phyloP scores from a whole-genome alignment of 2,797 vertebrate genomes.

The Rhynchotus rufescens region DNA sequence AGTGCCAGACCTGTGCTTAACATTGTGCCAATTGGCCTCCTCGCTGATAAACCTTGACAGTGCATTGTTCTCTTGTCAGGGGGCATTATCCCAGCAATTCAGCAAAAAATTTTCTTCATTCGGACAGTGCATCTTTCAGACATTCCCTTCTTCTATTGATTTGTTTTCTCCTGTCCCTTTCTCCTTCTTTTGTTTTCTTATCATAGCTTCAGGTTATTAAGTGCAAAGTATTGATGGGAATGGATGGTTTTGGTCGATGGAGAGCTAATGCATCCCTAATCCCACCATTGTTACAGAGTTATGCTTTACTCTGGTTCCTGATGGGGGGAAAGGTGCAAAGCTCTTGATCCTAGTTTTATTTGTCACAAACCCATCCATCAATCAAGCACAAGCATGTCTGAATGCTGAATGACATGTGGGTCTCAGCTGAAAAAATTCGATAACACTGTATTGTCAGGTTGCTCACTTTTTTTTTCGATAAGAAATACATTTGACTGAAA shows the following conservation, averaged over 20 bases:
- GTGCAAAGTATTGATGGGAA: slow-evolving; percentile 98
- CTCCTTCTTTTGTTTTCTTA: slow-evolving; percentile 98
- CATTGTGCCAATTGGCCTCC: slow-evolving; percentile 71
- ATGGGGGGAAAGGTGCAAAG: slow-evolving; percentile 90
- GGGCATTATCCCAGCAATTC: slow-evolving; percentile 83
- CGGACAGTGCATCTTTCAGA: slow-evolving; percentile 86
- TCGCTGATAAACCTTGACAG: slow-evolving; percentile 79
- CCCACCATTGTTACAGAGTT: slow-evolving; percentile 96
- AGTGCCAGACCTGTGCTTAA: slow-evolving; percentile 77
- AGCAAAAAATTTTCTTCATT: slow-evolving; percentile 81
- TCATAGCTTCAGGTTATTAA: slow-evolving; percentile 99
- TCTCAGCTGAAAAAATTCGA: slow-evolving; percentile 99
- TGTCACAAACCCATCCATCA: slow-evolving; percentile 98
- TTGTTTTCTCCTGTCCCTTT: slow-evolving; percentile 92
- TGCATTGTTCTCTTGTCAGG: slow-evolving; percentile 84
- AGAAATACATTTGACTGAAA: slow-evolving; percentile 99
- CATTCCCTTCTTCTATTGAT: slow-evolving; percentile 90
- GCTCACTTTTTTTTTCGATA: slow-evolving; percentile 87
- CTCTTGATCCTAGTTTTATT: slow-evolving; percentile 98
- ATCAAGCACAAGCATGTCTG: slow-evolving; percentile 89
- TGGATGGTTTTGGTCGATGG: slow-evolving; percentile 91
- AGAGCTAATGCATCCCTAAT: slow-evolving; percentile 99
- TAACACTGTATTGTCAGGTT: slow-evolving; percentile 95
- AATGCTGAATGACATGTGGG: slow-evolving; percentile 94
- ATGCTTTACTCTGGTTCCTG: slow-evolving; percentile 90